phyloP scores from a whole-genome alignment of 2,113 vertebrate species.

The Triplophysa rosa region DNA sequence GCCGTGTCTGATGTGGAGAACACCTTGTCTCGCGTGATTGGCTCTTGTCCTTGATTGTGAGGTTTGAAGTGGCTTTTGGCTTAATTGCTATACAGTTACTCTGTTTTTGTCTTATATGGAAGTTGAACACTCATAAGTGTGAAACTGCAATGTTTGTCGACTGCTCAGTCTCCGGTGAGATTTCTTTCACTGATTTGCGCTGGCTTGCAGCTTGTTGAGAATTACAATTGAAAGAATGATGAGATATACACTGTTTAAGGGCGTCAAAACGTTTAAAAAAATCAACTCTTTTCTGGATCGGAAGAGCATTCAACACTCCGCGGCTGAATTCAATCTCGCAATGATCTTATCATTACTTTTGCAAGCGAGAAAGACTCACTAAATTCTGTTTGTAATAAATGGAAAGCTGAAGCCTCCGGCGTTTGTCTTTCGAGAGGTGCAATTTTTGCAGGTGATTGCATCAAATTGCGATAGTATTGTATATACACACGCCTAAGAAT shows the following conservation, averaged over 20 bases:
- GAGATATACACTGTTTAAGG: constrained; percentile 19
- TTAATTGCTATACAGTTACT: constrained; percentile 40
- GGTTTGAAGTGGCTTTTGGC: constrained; percentile 28
- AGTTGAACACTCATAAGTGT: not conserved
- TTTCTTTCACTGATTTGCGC: not conserved
- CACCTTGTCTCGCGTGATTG: constrained; percentile 6
- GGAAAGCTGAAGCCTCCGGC: not conserved
- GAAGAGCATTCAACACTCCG: not conserved
- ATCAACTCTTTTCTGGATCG: not conserved
- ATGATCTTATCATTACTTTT: not conserved
- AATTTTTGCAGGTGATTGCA: not conserved
- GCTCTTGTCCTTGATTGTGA: constrained; percentile 40
- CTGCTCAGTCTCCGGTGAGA: not conserved
- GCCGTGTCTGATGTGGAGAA: constrained; percentile 58
- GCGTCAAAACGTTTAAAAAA: constrained; percentile 10
- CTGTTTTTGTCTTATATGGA: not conserved
- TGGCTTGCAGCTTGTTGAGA: not conserved
- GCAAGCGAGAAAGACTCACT: not conserved
- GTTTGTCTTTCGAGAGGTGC: not conserved
- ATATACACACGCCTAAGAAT: constrained; percentile 57
- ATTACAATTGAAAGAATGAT: constrained; percentile 17
- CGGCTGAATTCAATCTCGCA: not conserved
- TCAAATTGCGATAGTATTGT: constrained; percentile 46
- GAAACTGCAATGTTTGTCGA: not conserved
- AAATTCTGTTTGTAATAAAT: not conserved